Base-by-base conservation (phyloP, 53 echinoderm and acorn worm species). In the Paelopatides confundens region DNA sequence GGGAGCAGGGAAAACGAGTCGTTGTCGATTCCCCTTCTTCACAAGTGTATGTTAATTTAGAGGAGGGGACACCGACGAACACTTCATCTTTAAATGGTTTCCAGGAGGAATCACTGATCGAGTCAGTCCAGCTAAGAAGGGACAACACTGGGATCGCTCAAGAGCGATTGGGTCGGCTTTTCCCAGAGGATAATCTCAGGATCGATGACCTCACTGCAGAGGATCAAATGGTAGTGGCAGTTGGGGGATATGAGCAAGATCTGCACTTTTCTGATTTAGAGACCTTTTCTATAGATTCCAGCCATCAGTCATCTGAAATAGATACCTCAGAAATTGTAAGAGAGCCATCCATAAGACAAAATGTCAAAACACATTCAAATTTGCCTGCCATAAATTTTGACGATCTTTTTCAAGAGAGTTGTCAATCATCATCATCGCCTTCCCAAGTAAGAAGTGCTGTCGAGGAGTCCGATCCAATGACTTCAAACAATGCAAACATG, bases 181-280 rank as follows among this genome's bases (percentile, higher is more conserved):
- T 79, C 79, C 91, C 35, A 7, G 70, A 86, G 38, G 51, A 39
- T 35, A 62, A 30, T 11, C 46, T 46, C 31, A 47, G 47, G 26
- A 46, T 27, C 12, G 35, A 76, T 31, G 81, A 86, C 52, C 69
- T 54, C 77, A n/a, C n/a, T n/a, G 67, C 86, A 10, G 10, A 7
- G 30, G 86, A 86, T 31, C 81, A 31, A 43, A 34, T 81, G 24
- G 69, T 62, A 27, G 74, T 69, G 62, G 51, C 84, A 35, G 26
- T 52, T 31, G 31, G 17, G 0, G 86, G 78, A 52, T 53, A 86
- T 67, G 68, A 31, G 12, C 69, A 81, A 31, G 68, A 58, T 32
- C 6, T 90, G n/a, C 81, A 79, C 34, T 39, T 86, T 23, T 51
- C 82, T 38, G 58, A 69, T 58, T 86, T 86, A 51, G 91, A 86